Evolutionary conservation across 2,113 vertebrate genomes (phyloP).

Genomic region (Rhadina sibilatrix): DNA sequence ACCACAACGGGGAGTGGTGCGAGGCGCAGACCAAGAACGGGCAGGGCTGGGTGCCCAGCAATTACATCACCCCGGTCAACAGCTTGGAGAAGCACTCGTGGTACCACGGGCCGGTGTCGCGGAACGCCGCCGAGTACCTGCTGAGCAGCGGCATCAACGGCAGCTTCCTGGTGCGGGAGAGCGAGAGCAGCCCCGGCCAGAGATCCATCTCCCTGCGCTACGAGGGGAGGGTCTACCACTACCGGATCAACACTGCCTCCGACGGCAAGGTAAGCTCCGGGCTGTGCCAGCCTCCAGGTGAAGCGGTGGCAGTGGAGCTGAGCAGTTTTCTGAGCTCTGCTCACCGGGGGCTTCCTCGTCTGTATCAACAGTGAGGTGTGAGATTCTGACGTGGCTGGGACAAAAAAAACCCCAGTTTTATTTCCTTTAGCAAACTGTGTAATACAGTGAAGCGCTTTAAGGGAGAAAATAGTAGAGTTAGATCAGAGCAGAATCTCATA

Average conservation of each 20-base stretch:
- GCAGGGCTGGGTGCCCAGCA: conserved; percentile 87
- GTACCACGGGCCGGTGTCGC: conserved; percentile 83
- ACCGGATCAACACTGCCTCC: conserved; percentile 96
- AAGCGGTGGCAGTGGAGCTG: rapidly evolving
- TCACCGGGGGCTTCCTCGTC: rapidly evolving
- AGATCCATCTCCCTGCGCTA: conserved; percentile 82
- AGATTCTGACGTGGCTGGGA: background rate
- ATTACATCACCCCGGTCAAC: conserved; percentile 86
- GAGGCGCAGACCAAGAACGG: conserved; percentile 86
- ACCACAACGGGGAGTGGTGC: conserved; percentile 87
- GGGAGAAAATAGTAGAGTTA: background rate
- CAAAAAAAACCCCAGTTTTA: background rate
- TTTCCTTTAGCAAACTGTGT: background rate
- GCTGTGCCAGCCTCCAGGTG: rapidly evolving
- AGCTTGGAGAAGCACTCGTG: conserved; percentile 87
- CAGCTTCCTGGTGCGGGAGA: conserved; percentile 85
- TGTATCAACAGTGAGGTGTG: rapidly evolving
- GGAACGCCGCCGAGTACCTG: conserved; percentile 82
- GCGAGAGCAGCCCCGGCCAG: conserved; percentile 85
- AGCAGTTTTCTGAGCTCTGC: background rate
- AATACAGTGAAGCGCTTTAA: background rate
- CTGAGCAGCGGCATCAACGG: conserved; percentile 86
- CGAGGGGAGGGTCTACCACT: conserved; percentile 94
- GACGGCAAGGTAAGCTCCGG: conserved; percentile 87
- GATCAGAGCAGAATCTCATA: background rate